These are phyloP conservation scores for Pygoscelis antarcticus DNA, from an alignment of 2,113 vertebrate genomes.

Conservation along the genomic window DNA sequence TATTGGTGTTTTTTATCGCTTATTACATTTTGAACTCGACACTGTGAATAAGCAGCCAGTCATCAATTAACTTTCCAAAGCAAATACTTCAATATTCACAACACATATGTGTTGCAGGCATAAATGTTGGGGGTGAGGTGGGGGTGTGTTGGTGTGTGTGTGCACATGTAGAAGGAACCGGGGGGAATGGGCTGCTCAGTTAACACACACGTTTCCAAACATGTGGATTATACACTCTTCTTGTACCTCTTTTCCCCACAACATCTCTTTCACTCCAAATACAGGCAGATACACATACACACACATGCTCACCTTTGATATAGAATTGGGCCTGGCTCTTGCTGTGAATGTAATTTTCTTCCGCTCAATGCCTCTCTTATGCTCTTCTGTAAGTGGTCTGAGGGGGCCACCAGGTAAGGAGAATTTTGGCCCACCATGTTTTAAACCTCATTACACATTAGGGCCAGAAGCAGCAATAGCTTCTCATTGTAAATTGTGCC, in stretches of 20 bases:
- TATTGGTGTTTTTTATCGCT: not conserved
- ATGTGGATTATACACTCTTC: not conserved
- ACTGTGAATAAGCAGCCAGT: conserved; percentile 18
- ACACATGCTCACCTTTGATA: not conserved
- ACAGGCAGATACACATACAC: not conserved
- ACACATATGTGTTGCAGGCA: conserved; percentile 47
- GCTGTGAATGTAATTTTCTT: conserved; percentile 20
- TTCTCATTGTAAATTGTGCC: conserved; percentile 62
- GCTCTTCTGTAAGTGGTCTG: not conserved
- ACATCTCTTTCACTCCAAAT: not conserved
- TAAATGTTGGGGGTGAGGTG: not conserved
- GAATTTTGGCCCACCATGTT: conserved; percentile 35
- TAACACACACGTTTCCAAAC: not conserved
- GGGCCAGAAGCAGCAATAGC: conserved; percentile 55
- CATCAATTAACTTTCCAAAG: conserved; percentile 36
- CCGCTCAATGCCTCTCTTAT: not conserved
- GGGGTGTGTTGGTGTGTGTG: too few species aligned
- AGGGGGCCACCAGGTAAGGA: conserved; percentile 33
- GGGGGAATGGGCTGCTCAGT: not conserved
- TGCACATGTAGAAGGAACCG: not conserved
- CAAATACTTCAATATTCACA: conserved; percentile 10
- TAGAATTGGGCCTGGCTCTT: not conserved
- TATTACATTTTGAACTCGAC: not conserved
- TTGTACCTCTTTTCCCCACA: not conserved
- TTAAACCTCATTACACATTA: conserved; percentile 47